Evolutionary conservation across 92 coral and sea anemone genomes (phyloP), one percentile per base, ranked within the genome.

Genomic region (Zoanthus gigantus): DNA sequence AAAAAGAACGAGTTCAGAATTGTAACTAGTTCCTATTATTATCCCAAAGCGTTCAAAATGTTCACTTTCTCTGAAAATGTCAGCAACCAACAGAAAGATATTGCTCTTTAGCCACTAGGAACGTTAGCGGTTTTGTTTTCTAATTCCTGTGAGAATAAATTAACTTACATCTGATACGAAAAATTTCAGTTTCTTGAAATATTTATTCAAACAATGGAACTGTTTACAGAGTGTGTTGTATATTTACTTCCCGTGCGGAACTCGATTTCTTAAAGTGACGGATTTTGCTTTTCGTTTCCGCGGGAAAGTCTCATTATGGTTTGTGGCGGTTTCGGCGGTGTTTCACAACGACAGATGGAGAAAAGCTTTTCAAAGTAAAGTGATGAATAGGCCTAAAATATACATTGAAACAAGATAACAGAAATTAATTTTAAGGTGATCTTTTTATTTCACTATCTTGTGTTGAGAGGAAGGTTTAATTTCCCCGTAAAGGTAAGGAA

Each of bases 171-270:
- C 28, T 77, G 66, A 77, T 15, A 53, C 67, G 47, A 44, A 76
- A 54, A 15, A 30, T 14, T 13, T 77, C 67, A 56, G 13, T 16
- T 77, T 77, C 79, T 46, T 63, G 23, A 16, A 23, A 63, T 63
- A 30, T 9, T 52, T 57, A 77, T 52, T 77, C 48, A 54, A 9
- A 52, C 42, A 10, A 54, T 11, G 46, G 7, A 54, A 56, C 68
- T 77, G 82, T 77, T 54, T 54, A 77, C 82, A 77, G 82, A 77
- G 53, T 53, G 44, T 47, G 12, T 46, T 30, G 53, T 77, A 30
- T 77, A 77, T 52, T 77, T 54, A 77, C 82, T 53, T 54, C 54
- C 45, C 53, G 66, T 66, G 30, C 82, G 82, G 82, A 77, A 77
- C 82, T 77, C 82, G 67, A 47, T 77, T 54, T 52, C 65, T 54